Evolutionary conservation across 1,140 invertebrate genomes (phyloP), one percentile per base, ranked within the genome.

Genomic region (Helicorthomorpha holstii): DNA sequence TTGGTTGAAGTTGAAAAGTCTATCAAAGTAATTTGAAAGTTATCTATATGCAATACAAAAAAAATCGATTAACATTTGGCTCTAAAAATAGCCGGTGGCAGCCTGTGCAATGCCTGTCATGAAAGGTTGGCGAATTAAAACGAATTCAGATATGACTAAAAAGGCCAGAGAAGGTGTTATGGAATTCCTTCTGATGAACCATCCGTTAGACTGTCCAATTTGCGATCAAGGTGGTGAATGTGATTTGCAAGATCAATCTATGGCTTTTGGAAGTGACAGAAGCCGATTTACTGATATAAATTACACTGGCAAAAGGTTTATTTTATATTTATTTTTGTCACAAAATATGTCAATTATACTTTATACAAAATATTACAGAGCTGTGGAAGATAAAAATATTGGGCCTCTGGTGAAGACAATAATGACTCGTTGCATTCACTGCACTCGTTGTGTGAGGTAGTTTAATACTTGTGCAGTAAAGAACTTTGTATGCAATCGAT

Each of bases 171-270:
- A 91, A 71, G 95, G 94, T 59, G 95, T 99, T 2, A 98, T 98
- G 95, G 95, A 99, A 70, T 99, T 99, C 66, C 71, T 99, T 27
- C 71, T 99, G 12, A 86, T 98, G 25, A 99, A 99, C 66, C 95
- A 99, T 74, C 95, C 95, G 0, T 68, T 99, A 21, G 95, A 99
- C 72, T 99, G 96, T 70, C 96, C 96, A 7, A 98, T 99, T 70
- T 99, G 96, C 75, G 96, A 99, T 71, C 96, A 96, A 69, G 95
- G 94, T 52, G 95, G 95, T n/a, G 95, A 98, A 73, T 98, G 94
- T 70, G 94, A 98, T 71, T 73, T 98, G 19, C 84, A 95, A 74
- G 93, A 97, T 74, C 93, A 98, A 68, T 92, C 90, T 24, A 98
- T 99, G 93, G 85, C 87, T n/a, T 99, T 98, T 73, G 96, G 96